Evolutionary conservation across 1,140 invertebrate species (phyloP), one percentile per base, ranked within the genome.

Genomic region (Planococcus citri): DNA sequence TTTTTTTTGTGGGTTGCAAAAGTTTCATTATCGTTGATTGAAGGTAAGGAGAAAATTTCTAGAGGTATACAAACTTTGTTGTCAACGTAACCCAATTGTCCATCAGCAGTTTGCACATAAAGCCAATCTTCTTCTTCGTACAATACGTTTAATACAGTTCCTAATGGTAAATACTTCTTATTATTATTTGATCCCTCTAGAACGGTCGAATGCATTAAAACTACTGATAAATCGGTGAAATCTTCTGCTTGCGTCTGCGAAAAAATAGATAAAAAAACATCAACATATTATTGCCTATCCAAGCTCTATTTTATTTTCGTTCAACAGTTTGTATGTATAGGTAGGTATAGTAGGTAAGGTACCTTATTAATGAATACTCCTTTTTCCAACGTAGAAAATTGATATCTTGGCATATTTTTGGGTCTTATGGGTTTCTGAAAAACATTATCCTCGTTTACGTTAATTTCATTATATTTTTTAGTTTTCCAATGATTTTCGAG

Each of bases 41-140:
- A 72, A 8, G 64, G 73, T 27, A 79, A 78, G 1, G 84, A 86
- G 69, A 87, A 74, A 72, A 88, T 88, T 61, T 88, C 88, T 33
- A 91, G 73, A 0, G 89, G 88, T 64, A 90, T 74, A 75, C 89
- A 91, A 1, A 87, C 85, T 8, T 82, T 81, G 68, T 77, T 78
- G 10, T 74, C 73, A 9, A 80, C 74, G 72, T 90, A 91, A 38
- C 85, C 82, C 21, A 91, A 86, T 72, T 91, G 90, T 0, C 88
- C 88, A 76, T 91, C 88, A 70, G 89, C 84, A 0, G 89, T 91
- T 76, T 91, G 88, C 1, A 88, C 88, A 74, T 91, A 91, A 1
- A 92, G 76, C 90, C 90, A 92, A 72, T 84, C 83, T 72, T 88
- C 85, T 73, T 88, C 91, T 77, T 90, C 90, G 76, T 91, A 92